Conservation (phyloP, 2,888 invertebrate genomes). For the Chouioia cunea region DNA sequence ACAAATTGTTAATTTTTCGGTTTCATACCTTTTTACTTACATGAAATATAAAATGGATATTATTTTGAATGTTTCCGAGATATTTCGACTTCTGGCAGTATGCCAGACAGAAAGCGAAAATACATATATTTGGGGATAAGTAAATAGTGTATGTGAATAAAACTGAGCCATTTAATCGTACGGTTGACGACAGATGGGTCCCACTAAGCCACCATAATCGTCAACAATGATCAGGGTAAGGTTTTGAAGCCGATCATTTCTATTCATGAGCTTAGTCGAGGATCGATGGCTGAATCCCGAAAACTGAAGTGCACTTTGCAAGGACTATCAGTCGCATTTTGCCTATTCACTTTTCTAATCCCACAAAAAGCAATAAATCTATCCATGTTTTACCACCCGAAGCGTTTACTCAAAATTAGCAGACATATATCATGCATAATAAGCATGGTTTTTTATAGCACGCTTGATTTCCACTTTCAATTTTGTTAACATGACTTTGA, state of each 20-base stretch:
- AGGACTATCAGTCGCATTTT: conserved; percentile 26
- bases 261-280: conserved; percentile 59
- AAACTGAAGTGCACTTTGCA: conserved; percentile 21
- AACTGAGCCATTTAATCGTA: conserved; percentile 53
- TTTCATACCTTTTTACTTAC: no score
- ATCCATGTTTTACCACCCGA: no score
- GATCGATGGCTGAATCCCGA: conserved; percentile 52
- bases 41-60: not conserved
- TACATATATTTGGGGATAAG: conserved; percentile 9
- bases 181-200: conserved; percentile 63
- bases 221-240: conserved; percentile 61
- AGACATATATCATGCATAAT: no score
- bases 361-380: conserved; percentile 36
- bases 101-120: not conserved
- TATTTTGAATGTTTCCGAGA: conserved; percentile 30
- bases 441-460: no score
- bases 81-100: not conserved
- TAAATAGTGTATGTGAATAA: conserved; percentile 42
- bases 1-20: no score
- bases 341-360: conserved; percentile 40
- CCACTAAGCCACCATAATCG: conserved; percentile 66
- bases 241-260: conserved; percentile 56
- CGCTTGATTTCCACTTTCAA: no score
- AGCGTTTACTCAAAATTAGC: no score
- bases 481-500: no score